A percentile compares a stretch with the other conserved stretches of the same genome.
phyloP scores from a whole-genome alignment of 2,113 vertebrate genomes.

The Leucosticte australis region DNA sequence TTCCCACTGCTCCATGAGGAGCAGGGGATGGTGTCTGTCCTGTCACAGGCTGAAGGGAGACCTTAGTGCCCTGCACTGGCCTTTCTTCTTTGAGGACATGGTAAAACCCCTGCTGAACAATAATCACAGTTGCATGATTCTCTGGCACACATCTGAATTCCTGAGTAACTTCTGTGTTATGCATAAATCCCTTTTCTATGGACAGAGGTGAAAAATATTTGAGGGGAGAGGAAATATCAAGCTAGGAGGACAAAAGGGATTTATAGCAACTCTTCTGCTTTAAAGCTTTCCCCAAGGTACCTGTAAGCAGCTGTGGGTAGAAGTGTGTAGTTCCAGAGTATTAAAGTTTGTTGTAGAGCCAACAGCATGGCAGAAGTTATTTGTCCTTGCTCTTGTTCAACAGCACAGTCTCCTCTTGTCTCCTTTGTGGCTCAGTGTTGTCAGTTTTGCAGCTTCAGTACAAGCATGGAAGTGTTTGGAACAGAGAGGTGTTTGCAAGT shows the following conservation, averaged over 20 bases:
- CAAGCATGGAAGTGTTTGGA: background rate
- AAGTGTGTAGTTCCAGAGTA: slow-evolving; percentile 9
- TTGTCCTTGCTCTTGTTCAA: background rate
- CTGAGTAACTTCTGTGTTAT: background rate
- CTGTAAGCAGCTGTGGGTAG: background rate
- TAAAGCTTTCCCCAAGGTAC: background rate
- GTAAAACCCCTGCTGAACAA: background rate
- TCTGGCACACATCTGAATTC: background rate
- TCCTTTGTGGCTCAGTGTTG: background rate
- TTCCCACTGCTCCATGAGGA: background rate
- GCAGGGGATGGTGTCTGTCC: background rate
- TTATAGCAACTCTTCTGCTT: background rate
- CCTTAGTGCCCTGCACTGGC: background rate
- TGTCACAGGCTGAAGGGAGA: background rate
- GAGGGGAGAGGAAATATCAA: background rate
- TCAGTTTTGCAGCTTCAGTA: background rate
- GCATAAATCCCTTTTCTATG: background rate
- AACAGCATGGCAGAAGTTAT: background rate
- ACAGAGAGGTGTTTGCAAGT: background rate
- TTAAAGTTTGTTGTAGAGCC: slow-evolving; percentile 35
- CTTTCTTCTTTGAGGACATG: background rate
- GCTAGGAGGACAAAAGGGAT: background rate
- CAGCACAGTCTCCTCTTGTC: background rate
- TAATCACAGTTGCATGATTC: background rate
- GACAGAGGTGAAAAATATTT: background rate